Conservation (phyloP, 2,797 vertebrate species). For the Somateria mollissima region DNA sequence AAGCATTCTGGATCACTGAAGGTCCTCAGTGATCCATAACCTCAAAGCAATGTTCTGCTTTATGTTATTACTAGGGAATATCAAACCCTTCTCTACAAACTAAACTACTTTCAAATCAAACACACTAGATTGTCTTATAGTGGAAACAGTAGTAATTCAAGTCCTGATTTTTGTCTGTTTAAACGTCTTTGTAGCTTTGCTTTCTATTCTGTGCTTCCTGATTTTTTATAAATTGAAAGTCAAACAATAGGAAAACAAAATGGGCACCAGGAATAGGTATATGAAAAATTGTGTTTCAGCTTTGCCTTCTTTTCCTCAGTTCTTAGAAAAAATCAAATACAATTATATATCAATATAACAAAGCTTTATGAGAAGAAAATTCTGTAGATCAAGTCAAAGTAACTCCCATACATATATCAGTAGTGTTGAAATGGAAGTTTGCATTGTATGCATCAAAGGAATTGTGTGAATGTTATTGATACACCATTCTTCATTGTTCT, state of each 20-base stretch:
- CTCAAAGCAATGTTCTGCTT: not conserved
- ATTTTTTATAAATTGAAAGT: not conserved
- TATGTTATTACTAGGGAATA: constrained; percentile 6
- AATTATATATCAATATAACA: not conserved
- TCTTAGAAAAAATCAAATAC: not conserved
- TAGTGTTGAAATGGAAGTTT: not conserved
- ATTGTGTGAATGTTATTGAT: constrained; percentile 31
- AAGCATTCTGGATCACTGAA: not conserved
- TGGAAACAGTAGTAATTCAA: not conserved
- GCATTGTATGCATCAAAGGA: not conserved
- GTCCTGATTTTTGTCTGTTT: not conserved
- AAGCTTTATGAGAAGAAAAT: constrained; percentile 9
- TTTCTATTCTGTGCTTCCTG: not conserved
- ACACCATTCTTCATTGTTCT: constrained; percentile 24
- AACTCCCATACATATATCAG: not conserved
- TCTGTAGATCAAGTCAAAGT: not conserved
- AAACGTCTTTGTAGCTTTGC: not conserved
- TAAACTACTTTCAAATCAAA: not conserved
- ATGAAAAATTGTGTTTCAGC: not conserved
- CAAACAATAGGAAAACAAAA: not conserved
- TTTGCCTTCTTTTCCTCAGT: not conserved
- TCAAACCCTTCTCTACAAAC: not conserved
- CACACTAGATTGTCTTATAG: not conserved
- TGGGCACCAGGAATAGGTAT: not conserved
- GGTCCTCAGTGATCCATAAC: not conserved